Base-by-base conservation (phyloP, 2,113 vertebrate species). In the Grus americana region DNA sequence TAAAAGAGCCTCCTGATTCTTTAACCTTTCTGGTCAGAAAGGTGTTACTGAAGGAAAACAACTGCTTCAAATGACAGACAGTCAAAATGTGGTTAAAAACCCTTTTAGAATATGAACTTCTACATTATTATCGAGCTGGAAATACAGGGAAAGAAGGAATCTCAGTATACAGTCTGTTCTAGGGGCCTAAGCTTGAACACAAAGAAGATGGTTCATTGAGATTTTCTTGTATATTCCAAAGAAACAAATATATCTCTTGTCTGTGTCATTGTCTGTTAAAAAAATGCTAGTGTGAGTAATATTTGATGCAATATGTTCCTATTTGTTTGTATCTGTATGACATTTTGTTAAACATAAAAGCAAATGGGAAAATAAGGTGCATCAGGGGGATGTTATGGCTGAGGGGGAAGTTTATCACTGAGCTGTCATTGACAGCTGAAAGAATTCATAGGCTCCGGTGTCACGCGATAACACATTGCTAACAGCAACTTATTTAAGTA, bases 271-370 rank as follows among this genome's bases (percentile, higher is more conserved):
- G 76, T 93, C 86, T 97, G 80, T 88, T 94, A 92, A 81, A 76
- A 65, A 95, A 95, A 92, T 24, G 55, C n/a, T 87, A 27, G 72
- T 55, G 20, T 66, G 92, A 95, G 92, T 92, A 95, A 90, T 86
- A 91, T 93, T 94, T 95, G 93, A 83, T 95, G 85, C 70, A 91
- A 54, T 94, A 75, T 92, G 90, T 91, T 95, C 59, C 22, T 86
- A 34, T 96, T 96, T 95, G 65, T 93, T 95, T 81, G 40, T 87
- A 44, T 88, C 93, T 63, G 15, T 47, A n/a, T 96, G 94, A 88
- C 70, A 88, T 76, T 97, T 92, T 93, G 93, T 93, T 96, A 96
- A 96, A 92, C 92, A 93, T 96, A 91, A 97, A 97, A 96, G 91
- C 79, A 85, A 94, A 92, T 91, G 79, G 85, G 68, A 87, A 84